Conservation (phyloP, 2,888 invertebrate genomes). For the Linnaemya vulpina region DNA sequence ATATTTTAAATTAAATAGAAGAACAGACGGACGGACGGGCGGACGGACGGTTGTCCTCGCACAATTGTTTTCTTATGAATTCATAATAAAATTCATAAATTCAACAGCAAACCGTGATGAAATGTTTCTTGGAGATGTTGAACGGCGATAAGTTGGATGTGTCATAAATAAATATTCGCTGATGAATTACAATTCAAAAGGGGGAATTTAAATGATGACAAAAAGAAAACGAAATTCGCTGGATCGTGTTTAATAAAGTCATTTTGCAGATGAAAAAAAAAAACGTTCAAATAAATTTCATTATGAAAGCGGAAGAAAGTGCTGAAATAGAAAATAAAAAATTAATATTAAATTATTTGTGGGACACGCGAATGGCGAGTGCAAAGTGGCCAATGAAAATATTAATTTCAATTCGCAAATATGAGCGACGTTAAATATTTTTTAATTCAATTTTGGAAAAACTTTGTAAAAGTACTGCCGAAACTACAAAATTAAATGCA, state of each 20-base stretch:
- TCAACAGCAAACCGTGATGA: conserved; percentile 38
- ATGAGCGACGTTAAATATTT: background rate
- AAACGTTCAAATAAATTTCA: background rate
- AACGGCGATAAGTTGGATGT: conserved; percentile 56
- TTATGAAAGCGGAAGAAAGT: background rate
- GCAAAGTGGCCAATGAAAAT: background rate
- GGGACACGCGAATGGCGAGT: background rate
- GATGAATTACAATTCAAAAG: conserved; percentile 20
- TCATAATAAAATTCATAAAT: conserved; percentile 46
- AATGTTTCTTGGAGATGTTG: conserved; percentile 41
- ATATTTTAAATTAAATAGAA: conserved; percentile 18
- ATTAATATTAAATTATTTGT: background rate
- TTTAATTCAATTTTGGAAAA: no score
- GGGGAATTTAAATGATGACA: background rate
- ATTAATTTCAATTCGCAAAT: background rate
- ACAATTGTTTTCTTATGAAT: conserved; percentile 40
- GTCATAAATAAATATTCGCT: conserved; percentile 67
- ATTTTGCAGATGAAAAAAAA: background rate
- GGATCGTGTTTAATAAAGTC: conserved; percentile 15
- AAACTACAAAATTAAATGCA: no score
- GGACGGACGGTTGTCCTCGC: background rate
- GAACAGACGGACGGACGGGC: background rate
- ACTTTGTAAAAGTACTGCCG: no score
- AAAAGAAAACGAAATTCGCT: background rate
- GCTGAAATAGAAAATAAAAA: background rate